phyloP scores from a whole-genome alignment of 2,113 vertebrate species.

The Chaenocephalus aceratus region DNA sequence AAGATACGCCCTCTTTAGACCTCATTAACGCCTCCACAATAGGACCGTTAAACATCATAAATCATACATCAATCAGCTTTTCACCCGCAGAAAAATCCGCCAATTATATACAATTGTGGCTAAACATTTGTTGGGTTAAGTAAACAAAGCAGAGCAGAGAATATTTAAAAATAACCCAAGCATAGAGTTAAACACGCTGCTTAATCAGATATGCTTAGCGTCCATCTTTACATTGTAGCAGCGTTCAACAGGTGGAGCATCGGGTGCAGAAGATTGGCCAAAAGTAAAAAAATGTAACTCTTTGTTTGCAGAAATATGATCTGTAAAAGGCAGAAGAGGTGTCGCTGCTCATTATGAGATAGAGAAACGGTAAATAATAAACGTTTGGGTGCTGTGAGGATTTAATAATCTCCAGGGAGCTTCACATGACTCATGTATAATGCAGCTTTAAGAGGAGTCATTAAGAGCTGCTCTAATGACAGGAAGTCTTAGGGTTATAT shows the following conservation, averaged over 20 bases:
- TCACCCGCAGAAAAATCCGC: no score
- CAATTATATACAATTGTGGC: no score
- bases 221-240: not conserved
- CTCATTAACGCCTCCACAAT: not conserved
- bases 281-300: no score
- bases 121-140: no score
- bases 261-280: not conserved
- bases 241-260: not conserved
- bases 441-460: conserved; percentile 30
- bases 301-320: not conserved
- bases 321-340: not conserved
- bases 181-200: not conserved
- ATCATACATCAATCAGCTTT: no score
- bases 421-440: conserved; percentile 28
- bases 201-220: not conserved
- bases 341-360: not conserved
- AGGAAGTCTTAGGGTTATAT: not conserved
- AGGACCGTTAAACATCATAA: no score
- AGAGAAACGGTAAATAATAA: not conserved
- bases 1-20: not conserved
- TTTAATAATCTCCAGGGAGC: conserved; percentile 22
- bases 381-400: conserved; percentile 1
- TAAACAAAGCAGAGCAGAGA: not conserved
- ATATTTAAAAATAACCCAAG: not conserved
- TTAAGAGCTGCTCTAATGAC: conserved; percentile 3